A percentile compares a stretch with the other conserved stretches of the same genome.
These are phyloP conservation scores for Callithrix jacchus DNA, from an alignment of 2,113 vertebrate species.

Conservation along the genomic window DNA sequence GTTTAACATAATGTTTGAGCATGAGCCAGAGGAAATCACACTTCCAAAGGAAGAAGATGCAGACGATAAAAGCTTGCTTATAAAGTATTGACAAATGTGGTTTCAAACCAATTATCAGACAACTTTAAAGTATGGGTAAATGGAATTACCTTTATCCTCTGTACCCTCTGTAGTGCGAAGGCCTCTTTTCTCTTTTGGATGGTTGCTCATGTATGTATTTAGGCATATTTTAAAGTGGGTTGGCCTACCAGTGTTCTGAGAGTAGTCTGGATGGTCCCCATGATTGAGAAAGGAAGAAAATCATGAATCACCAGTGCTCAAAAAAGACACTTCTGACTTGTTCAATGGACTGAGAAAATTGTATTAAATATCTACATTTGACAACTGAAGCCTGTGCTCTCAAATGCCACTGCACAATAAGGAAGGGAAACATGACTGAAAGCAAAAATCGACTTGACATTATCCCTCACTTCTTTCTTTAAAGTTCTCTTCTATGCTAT, in stretches of 20 bases:
- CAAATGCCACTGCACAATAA: slow-evolving; percentile 60
- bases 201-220: not conserved
- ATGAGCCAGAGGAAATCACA: not conserved
- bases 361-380: slow-evolving; percentile 58
- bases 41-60: not conserved
- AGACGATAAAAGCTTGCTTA: not conserved
- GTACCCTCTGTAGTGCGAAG: not conserved
- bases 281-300: slow-evolving; percentile 35
- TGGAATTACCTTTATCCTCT: not conserved
- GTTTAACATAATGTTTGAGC: not conserved
- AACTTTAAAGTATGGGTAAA: not conserved
- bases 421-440: slow-evolving; percentile 51
- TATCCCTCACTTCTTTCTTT: not conserved
- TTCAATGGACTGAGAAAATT: slow-evolving; percentile 52
- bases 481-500: not conserved
- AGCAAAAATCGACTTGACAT: not conserved
- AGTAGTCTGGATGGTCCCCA: not conserved
- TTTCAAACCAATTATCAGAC: not conserved
- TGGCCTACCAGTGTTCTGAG: not conserved
- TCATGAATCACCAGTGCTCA: slow-evolving; percentile 60
- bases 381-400: slow-evolving; percentile 49
- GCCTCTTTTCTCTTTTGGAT: not conserved
- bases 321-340: slow-evolving; percentile 15
- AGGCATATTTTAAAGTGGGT: not conserved
- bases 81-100: not conserved